Evolutionary conservation across 2,888 invertebrate genomes (phyloP), one percentile per base, ranked within the genome.

Genomic region (Philhelius pedissequus): DNA sequence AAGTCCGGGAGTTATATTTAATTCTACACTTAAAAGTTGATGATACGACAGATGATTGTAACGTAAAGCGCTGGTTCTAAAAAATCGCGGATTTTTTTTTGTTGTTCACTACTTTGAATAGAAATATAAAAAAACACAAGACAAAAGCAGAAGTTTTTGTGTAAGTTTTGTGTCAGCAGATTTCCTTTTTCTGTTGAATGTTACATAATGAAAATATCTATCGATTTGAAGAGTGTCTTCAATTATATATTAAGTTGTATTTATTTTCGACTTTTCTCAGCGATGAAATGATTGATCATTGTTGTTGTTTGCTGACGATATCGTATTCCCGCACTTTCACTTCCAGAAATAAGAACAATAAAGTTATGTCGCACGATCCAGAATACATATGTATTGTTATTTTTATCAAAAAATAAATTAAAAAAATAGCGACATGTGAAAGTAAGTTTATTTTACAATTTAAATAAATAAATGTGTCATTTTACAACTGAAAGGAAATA

Each of bases 31-130:
- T 70, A 66, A 81, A 58, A 76, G 70, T 76, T 76, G 76, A 81
- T 58, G 66, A 76, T 76, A 66, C 64, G 66, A 76, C 81, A 66
- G 76, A 76, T 76, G 58, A 64, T 64, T 50, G 62, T 40, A 62
- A 43, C 43, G 15, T 11, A 25, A 13, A 70, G 38, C 75, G 69
- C 56, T 62, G 79, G 40, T 64, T 75, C 70, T 74, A 74, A 52
- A 74, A n/a, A 68, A 60, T 32, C 30, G 54, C n/a, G 52, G 30
- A 25, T 2, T 13, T 56, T 70, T 71, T 70, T 13, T 56, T 70
- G 64, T 70, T 62, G n/a, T 45, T 38, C 22, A 60, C 35, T 56
- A 22, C 4, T 43, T n/a, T 15, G n/a, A 40, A 25, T 22, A 27
- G 35, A 40, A 38, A 22, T 27, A 40, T 6, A 38, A 15, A 40